These are phyloP conservation scores for Coryphaenoides rupestris DNA, from an alignment of 2,113 vertebrate species.

Conservation along the genomic window DNA sequence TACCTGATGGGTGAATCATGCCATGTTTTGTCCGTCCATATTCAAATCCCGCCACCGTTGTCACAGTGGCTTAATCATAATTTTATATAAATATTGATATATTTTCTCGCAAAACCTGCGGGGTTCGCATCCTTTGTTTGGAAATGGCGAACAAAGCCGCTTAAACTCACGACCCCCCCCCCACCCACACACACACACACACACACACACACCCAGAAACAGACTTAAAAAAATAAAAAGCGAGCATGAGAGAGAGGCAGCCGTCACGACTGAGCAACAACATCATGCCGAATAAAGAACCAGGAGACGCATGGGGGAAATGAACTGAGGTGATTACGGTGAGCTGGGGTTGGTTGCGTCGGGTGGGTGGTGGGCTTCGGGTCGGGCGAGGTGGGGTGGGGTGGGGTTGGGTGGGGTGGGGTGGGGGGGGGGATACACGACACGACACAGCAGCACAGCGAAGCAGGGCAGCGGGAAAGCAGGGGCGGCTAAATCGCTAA, in stretches of 20 bases:
- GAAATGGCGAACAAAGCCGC: neutral
- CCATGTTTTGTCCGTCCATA: too few relatives aligned
- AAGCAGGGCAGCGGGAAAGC: neutral
- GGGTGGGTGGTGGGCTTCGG: too few relatives aligned
- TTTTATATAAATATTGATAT: too few relatives aligned
- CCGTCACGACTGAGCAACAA: neutral
- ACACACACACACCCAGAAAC: conserved; percentile 3
- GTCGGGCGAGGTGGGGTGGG: too few relatives aligned
- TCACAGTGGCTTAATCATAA: too few relatives aligned
- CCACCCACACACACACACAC: conserved; percentile 6
- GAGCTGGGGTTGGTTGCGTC: neutral
- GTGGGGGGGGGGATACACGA: too few relatives aligned
- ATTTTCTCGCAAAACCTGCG: too few relatives aligned
- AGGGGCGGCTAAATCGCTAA: too few relatives aligned
- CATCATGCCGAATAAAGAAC: neutral
- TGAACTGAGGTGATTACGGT: neutral
- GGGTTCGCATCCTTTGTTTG: too few relatives aligned
- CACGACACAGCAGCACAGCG: neutral
- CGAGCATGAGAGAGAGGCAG: neutral
- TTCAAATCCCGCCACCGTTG: too few relatives aligned
- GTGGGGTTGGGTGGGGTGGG: too few relatives aligned
- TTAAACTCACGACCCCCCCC: too few relatives aligned
- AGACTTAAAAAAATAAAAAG: neutral
- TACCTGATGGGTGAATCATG: neutral
- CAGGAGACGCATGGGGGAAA: neutral